These are phyloP conservation scores for Crotalus viridis DNA, from an alignment of 2,113 vertebrate genomes.

Conservation along the genomic window DNA sequence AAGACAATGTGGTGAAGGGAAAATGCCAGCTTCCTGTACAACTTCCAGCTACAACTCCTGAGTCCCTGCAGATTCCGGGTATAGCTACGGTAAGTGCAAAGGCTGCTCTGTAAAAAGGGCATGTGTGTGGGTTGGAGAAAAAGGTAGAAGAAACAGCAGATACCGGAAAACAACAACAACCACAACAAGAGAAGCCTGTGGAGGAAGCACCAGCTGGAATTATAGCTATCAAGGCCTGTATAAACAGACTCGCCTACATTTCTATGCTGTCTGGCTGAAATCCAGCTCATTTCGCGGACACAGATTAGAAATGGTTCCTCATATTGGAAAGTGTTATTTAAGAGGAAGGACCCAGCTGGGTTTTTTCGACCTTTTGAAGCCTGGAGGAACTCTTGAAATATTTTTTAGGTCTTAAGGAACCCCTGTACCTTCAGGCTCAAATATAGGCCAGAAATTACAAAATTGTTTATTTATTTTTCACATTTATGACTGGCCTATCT, in stretches of 20 bases:
- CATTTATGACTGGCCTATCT: too few relatives aligned
- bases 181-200: not conserved
- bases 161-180: not conserved
- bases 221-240: not conserved
- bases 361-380: not conserved
- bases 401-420: too few relatives aligned
- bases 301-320: not conserved
- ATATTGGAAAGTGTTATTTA: not conserved
- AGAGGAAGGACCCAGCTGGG: not conserved
- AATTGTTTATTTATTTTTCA: too few relatives aligned
- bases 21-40: not conserved
- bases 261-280: not conserved
- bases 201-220: not conserved
- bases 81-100: not conserved
- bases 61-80: not conserved
- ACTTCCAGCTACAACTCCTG: not conserved
- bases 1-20: not conserved
- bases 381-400: not conserved
- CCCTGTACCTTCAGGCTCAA: not conserved
- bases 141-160: not conserved
- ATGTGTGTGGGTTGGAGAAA: not conserved
- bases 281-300: not conserved
- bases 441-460: not conserved
- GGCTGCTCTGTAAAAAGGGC: not conserved
- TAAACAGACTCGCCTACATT: not conserved